Conservation (phyloP, 2,888 invertebrate genomes). For the Elysia crispata region DNA sequence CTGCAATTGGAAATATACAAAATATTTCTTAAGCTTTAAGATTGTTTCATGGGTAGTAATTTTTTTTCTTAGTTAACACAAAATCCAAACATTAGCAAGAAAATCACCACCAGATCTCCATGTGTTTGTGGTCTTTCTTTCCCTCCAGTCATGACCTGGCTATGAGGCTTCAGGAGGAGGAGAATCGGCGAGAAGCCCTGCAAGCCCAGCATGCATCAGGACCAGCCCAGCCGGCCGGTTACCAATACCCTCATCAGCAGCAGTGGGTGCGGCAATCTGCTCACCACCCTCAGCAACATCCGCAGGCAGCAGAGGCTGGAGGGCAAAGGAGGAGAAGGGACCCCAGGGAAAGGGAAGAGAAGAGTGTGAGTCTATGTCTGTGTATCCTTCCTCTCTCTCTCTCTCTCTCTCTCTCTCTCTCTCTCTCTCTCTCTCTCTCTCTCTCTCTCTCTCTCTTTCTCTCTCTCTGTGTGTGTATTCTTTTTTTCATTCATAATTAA, state of each 20-base stretch:
- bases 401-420: conserved; percentile 23
- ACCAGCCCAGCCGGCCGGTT: conserved; percentile 44
- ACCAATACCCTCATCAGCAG: conserved; percentile 30
- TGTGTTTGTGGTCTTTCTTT: neutral
- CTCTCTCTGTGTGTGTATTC: neutral
- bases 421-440: conserved; percentile 39
- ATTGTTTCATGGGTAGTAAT: too few relatives aligned
- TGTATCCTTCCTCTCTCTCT: conserved; percentile 32
- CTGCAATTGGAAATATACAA: too few relatives aligned
- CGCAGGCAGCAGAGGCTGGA: conserved; percentile 1
- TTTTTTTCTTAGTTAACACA: too few relatives aligned
- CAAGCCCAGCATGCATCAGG: conserved; percentile 48
- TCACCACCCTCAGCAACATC: conserved; percentile 29
- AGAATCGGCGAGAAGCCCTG: conserved; percentile 68
- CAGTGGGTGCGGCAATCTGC: conserved; percentile 34
- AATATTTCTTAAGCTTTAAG: too few relatives aligned
- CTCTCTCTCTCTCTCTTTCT: conserved; percentile 36
- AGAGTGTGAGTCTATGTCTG: conserved; percentile 38
- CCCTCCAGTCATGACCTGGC: conserved; percentile 78
- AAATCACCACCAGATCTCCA: neutral
- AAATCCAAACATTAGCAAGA: too few relatives aligned
- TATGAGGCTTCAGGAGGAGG: conserved; percentile 78
- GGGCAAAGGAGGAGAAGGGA: conserved; percentile 44
- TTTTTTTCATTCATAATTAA: too few relatives aligned
- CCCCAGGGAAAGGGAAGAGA: conserved; percentile 49